These are phyloP conservation scores for Barypeithes pellucidus DNA, from an alignment of 2,888 invertebrate genomes.

Conservation along the genomic window DNA sequence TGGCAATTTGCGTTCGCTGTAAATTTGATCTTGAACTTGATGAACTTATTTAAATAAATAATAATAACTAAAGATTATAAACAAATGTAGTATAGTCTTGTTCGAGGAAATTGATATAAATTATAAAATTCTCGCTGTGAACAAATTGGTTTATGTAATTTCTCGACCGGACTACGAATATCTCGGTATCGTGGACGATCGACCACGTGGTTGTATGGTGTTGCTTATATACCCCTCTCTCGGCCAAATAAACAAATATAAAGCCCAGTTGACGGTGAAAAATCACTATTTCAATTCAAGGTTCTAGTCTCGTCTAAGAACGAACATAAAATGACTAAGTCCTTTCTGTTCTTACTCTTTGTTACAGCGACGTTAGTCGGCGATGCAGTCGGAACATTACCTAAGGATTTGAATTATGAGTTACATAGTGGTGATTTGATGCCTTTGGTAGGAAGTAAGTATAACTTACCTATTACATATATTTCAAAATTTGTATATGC, in stretches of 20 bases:
- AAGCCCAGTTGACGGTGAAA: neutral
- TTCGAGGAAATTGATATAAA: too few species aligned
- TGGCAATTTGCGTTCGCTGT: neutral
- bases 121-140: neutral
- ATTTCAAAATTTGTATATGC: too few species aligned
- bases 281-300: neutral
- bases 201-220: too few species aligned
- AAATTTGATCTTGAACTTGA: neutral
- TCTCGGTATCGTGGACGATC: neutral
- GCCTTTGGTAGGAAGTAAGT: slow-evolving; percentile 76
- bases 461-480: too few species aligned
- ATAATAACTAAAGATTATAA: neutral
- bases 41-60: neutral
- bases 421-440: slow-evolving; percentile 72
- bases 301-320: neutral
- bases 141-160: too few species aligned
- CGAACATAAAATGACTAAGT: neutral
- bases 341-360: slow-evolving; percentile 11
- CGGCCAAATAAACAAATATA: slow-evolving; percentile 1
- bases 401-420: slow-evolving; percentile 63
- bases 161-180: neutral
- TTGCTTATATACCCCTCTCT: too few species aligned
- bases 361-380: slow-evolving; percentile 9
- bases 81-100: too few species aligned
- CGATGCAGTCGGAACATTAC: slow-evolving; percentile 21